Evolutionary conservation across 92 coral and sea anemone genomes (phyloP).

Genomic region (Actinostola sp.): DNA sequence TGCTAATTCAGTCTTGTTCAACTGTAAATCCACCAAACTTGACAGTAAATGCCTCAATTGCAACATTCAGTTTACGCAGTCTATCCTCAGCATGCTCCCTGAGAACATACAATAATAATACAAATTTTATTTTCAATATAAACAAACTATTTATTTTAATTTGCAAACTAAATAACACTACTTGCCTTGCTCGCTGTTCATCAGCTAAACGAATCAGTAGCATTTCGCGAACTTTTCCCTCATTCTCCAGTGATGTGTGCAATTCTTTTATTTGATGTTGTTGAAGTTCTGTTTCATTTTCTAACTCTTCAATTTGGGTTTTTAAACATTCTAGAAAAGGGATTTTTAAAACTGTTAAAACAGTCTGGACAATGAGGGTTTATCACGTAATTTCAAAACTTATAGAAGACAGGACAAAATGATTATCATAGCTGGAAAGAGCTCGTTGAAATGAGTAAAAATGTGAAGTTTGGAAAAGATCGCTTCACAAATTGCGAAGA

Average conservation of each 20-base stretch:
- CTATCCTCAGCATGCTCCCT: slow-evolving; percentile 88
- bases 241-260: slow-evolving; percentile 67
- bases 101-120: neutral
- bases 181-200: slow-evolving; percentile 88
- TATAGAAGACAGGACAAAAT: too few species aligned
- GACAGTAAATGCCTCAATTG: slow-evolving; percentile 80
- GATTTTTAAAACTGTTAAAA: too few species aligned
- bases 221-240: slow-evolving; percentile 83
- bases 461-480: too few species aligned
- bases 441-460: too few species aligned
- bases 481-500: too few species aligned
- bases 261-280: slow-evolving; percentile 86
- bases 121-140: too few species aligned
- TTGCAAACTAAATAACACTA: neutral
- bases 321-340: slow-evolving; percentile 51
- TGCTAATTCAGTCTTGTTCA: neutral
- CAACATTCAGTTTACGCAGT: slow-evolving; percentile 76
- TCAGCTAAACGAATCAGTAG: slow-evolving; percentile 74
- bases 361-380: too few species aligned
- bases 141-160: neutral
- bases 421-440: too few species aligned
- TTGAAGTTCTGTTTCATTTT: slow-evolving; percentile 84
- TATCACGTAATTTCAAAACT: too few species aligned
- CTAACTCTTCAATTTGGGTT: slow-evolving; percentile 72
- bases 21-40: slow-evolving; percentile 51